Evolutionary conservation across 2,888 invertebrate species (phyloP).

Genomic region (Chrysomela aeneicollis): DNA sequence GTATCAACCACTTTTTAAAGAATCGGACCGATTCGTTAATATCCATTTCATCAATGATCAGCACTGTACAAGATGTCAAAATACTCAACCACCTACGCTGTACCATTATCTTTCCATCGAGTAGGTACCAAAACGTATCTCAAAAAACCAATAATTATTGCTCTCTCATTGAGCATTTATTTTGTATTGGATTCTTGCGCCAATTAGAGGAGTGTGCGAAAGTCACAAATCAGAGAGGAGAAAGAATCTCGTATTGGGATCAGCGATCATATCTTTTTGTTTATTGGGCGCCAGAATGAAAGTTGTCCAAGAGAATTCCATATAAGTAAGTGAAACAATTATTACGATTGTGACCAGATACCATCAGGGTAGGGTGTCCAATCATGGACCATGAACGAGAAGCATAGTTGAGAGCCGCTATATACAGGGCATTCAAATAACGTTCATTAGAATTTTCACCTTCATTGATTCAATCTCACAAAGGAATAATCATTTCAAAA

Average conservation of each 20-base stretch:
- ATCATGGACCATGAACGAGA: neutral
- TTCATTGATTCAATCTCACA: too few relatives aligned
- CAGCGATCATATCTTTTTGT: conserved; percentile 30
- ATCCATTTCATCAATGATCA: too few relatives aligned
- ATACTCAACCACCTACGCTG: neutral
- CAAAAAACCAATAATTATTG: conserved; percentile 3
- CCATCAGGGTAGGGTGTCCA: conserved; percentile 1
- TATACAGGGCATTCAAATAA: too few relatives aligned
- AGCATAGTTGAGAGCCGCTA: too few relatives aligned
- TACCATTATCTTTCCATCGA: neutral
- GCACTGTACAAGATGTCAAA: too few relatives aligned
- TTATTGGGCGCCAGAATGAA: conserved; percentile 8
- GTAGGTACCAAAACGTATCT: neutral
- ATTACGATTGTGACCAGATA: conserved; percentile 14
- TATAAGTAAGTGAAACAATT: conserved; percentile 33
- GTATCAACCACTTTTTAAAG: too few relatives aligned
- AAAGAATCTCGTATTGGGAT: conserved; percentile 29
- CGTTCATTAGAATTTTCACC: too few relatives aligned
- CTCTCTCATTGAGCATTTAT: neutral
- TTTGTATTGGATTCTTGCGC: conserved; percentile 2
- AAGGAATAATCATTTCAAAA: too few relatives aligned
- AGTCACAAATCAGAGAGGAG: conserved; percentile 33
- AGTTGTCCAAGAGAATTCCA: conserved; percentile 10
- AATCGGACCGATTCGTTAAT: too few relatives aligned
- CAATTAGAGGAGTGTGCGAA: conserved; percentile 36